Percentiles rank a stretch among this genome's conserved stretches.
Evolutionary conservation across 2,888 invertebrate species (phyloP).

Genomic region (Scaptomyza parva): DNA sequence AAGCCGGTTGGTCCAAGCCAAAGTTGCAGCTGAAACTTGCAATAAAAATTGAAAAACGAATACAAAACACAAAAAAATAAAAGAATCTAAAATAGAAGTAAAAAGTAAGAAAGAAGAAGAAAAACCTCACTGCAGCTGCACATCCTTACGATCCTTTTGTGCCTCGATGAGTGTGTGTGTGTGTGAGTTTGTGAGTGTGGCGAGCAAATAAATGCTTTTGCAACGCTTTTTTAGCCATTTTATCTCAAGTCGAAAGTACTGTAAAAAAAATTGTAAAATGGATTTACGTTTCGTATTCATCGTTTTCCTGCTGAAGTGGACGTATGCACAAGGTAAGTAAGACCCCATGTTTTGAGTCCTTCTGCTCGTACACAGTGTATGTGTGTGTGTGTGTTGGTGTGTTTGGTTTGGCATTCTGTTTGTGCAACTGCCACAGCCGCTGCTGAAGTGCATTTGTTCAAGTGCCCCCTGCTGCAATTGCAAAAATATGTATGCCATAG

Average conservation of each 20-base stretch:
- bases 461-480: conserved; percentile 63
- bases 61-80: conserved; percentile 16
- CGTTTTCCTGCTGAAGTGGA: conserved; percentile 83
- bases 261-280: conserved; percentile 80
- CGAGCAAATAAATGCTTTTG: conserved; percentile 77
- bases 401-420: conserved; percentile 55
- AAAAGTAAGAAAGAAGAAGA: conserved; percentile 3
- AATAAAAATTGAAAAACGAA: conserved; percentile 61
- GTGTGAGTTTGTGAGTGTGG: conserved; percentile 39
- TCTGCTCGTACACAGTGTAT: not conserved
- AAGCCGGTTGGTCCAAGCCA: conserved; percentile 34
- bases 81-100: not conserved
- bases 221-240: conserved; percentile 78
- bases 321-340: conserved; percentile 82
- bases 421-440: conserved; percentile 60
- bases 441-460: conserved; percentile 65
- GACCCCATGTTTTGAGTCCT: conserved; percentile 29
- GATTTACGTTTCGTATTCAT: conserved; percentile 83
- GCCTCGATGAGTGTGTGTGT: conserved; percentile 22
- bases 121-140: conserved; percentile 29
- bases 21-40: conserved; percentile 46
- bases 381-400: not conserved
- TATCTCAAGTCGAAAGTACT: conserved; percentile 73
- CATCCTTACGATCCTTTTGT: conserved; percentile 29
- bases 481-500: conserved; percentile 68